These are phyloP conservation scores for Lasioglossum figueresi DNA, from an alignment of 2,888 invertebrate genomes.

Conservation along the genomic window DNA sequence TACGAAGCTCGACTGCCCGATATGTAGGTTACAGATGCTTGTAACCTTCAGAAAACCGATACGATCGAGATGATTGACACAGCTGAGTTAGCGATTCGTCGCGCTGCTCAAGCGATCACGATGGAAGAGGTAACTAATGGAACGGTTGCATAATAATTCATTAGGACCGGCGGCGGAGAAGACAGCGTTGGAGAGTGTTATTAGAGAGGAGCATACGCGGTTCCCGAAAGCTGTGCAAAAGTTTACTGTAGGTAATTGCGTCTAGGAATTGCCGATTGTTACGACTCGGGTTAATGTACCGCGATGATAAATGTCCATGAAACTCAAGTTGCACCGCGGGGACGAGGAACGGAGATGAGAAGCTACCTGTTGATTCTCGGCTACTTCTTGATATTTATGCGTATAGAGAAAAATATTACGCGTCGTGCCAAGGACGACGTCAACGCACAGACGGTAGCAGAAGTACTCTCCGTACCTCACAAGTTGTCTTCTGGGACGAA, in stretches of 20 bases:
- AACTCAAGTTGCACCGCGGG: slow-evolving; percentile 47
- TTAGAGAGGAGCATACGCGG: slow-evolving; percentile 35
- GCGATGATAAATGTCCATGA: slow-evolving; percentile 57
- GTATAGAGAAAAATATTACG: slow-evolving; percentile 37
- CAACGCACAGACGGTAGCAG: not conserved
- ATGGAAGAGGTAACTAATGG: slow-evolving; percentile 38
- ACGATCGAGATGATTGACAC: slow-evolving; percentile 55
- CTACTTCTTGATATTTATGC: slow-evolving; percentile 56
- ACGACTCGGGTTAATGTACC: slow-evolving; percentile 47
- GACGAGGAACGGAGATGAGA: slow-evolving; percentile 26
- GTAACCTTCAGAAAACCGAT: slow-evolving; percentile 34
- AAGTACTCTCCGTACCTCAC: not conserved
- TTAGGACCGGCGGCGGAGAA: slow-evolving; percentile 22
- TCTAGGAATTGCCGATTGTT: slow-evolving; percentile 62
- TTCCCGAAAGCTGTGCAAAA: slow-evolving; percentile 49
- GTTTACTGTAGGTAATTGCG: slow-evolving; percentile 56
- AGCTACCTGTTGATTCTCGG: slow-evolving; percentile 67
- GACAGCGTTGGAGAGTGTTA: slow-evolving; percentile 48
- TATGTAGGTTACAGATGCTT: slow-evolving; percentile 2
- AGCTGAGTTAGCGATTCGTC: slow-evolving; percentile 63
- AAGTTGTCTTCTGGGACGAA: no score
- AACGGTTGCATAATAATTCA: slow-evolving; percentile 64
- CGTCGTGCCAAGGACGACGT: not conserved
- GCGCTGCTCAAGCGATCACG: slow-evolving; percentile 47
- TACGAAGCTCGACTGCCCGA: not conserved